Evolutionary conservation across 2,888 invertebrate species (phyloP).

Genomic region (Drosophila tanythrix): DNA sequence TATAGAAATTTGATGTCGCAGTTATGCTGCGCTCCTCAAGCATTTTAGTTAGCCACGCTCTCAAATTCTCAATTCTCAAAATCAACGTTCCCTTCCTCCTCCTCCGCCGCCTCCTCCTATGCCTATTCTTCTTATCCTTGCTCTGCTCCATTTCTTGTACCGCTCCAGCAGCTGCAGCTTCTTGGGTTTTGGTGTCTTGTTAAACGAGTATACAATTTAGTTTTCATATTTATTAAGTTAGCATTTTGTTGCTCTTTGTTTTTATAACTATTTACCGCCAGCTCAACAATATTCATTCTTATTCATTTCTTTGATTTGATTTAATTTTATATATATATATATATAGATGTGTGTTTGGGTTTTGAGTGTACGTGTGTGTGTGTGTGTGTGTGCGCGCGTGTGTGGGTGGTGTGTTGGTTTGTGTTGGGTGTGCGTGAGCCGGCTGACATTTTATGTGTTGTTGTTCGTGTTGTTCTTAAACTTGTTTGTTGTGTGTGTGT

Average conservation of each 20-base stretch:
- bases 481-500: constrained; percentile 10
- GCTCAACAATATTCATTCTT: constrained; percentile 45
- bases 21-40: constrained; percentile 39
- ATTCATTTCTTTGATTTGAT: constrained; percentile 45
- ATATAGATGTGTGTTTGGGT: constrained; percentile 6
- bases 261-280: constrained; percentile 58
- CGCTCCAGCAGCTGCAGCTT: constrained; percentile 21
- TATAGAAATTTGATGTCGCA: constrained; percentile 64
- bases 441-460: constrained; percentile 50
- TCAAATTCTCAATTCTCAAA: constrained; percentile 25
- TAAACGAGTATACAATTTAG: constrained; percentile 77
- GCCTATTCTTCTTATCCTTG: background rate
- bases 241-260: constrained; percentile 47
- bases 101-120: background rate
- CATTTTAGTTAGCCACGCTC: constrained; percentile 55
- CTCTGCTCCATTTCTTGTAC: background rate
- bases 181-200: constrained; percentile 70
- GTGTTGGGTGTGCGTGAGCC: constrained; percentile 45
- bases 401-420: constrained; percentile 1
- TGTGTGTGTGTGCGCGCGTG: background rate
- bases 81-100: constrained; percentile 17
- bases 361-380: constrained; percentile 1
- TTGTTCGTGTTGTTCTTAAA: constrained; percentile 48
- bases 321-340: constrained; percentile 24
- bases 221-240: constrained; percentile 62